Percentiles rank a stretch among this genome's conserved stretches.
phyloP scores from a whole-genome alignment of 2,113 vertebrate genomes.

The Nannospalax galili region DNA sequence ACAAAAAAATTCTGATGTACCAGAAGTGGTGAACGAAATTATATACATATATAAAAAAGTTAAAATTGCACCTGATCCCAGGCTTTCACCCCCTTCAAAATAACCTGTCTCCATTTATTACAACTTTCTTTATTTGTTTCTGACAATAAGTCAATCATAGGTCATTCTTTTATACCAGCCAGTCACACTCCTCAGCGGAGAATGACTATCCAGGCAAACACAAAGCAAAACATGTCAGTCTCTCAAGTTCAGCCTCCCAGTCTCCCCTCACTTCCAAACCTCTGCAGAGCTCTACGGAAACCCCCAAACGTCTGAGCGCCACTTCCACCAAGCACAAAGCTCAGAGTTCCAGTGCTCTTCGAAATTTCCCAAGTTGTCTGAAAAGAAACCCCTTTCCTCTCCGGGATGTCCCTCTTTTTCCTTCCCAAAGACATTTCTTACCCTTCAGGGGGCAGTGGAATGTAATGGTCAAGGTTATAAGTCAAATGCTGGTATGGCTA shows the following conservation, averaged over 20 bases:
- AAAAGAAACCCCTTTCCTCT: not conserved
- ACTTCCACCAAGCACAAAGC: not conserved
- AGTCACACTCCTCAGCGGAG: conserved; percentile 66
- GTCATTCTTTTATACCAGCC: conserved; percentile 74
- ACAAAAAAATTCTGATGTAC: conserved; percentile 18
- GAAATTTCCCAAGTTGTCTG: not conserved
- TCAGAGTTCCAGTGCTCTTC: not conserved
- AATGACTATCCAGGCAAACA: conserved; percentile 36
- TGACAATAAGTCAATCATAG: conserved; percentile 69
- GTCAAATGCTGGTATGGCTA: not conserved
- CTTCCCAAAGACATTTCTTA: not conserved
- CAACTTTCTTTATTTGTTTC: conserved; percentile 77
- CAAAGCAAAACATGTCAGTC: conserved; percentile 70
- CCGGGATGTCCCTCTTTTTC: not conserved
- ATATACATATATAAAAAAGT: conserved; percentile 59
- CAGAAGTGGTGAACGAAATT: conserved; percentile 78
- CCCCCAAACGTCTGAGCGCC: not conserved
- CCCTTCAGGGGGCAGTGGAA: not conserved
- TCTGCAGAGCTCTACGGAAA: not conserved
- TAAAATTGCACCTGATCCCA: conserved; percentile 74
- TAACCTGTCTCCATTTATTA: conserved; percentile 79
- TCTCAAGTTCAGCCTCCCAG: conserved; percentile 47
- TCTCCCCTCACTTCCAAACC: conserved; percentile 48
- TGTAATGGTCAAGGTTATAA: not conserved
- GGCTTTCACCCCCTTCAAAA: conserved; percentile 71